Evolutionary conservation across 2,113 vertebrate genomes (phyloP).

Genomic region (Anser cygnoides): DNA sequence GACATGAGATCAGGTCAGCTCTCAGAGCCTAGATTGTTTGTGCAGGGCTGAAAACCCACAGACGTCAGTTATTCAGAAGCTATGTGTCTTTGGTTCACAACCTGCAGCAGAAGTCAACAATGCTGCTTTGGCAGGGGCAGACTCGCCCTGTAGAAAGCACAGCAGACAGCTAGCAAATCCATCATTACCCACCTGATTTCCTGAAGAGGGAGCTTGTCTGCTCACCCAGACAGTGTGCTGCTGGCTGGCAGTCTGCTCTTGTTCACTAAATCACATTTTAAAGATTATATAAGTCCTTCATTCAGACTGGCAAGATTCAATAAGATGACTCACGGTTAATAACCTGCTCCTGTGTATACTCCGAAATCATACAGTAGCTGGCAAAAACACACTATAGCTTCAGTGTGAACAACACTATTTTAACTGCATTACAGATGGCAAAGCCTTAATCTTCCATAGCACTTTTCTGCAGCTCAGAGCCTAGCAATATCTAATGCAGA

Average conservation of each 20-base stretch:
- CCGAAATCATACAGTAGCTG: slow-evolving; percentile 9
- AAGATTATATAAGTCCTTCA: slow-evolving; percentile 11
- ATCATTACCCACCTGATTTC: not conserved
- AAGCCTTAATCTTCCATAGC: not conserved
- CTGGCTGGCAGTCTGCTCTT: not conserved
- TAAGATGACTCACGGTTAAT: slow-evolving; percentile 49
- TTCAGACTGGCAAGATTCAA: not conserved
- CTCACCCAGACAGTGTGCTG: not conserved
- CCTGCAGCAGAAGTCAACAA: not conserved
- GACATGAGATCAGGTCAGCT: not conserved
- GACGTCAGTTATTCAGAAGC: not conserved
- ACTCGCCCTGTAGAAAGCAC: not conserved
- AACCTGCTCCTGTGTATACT: not conserved
- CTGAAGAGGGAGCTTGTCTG: not conserved
- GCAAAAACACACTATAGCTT: slow-evolving; percentile 15
- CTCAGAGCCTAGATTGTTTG: not conserved
- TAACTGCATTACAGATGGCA: not conserved
- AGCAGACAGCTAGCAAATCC: not conserved
- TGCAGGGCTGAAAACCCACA: not conserved
- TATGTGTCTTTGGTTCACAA: not conserved
- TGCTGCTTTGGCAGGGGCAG: not conserved
- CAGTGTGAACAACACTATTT: not conserved
- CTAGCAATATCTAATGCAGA: not conserved
- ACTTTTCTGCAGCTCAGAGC: not conserved
- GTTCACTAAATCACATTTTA: slow-evolving; percentile 23